Evolutionary conservation across 2,797 vertebrate species (phyloP).

Genomic region (Leptoclinus maculatus): DNA sequence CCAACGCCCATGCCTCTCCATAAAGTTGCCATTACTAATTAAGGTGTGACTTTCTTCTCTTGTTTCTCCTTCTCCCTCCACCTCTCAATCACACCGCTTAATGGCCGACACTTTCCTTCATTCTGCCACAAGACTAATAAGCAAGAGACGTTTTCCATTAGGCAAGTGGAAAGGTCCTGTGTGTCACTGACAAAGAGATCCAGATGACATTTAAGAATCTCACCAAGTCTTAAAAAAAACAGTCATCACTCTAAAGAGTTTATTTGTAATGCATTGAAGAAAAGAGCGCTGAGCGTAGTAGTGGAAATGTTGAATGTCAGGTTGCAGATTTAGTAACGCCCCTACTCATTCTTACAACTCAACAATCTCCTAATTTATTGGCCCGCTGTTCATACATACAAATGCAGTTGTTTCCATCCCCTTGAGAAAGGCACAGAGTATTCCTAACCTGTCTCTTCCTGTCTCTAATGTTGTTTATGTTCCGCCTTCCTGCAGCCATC

Average conservation of each 20-base stretch:
- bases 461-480: slow-evolving; percentile 43
- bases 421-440: slow-evolving; percentile 19
- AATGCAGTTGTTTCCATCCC: slow-evolving; percentile 42
- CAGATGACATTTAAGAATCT: slow-evolving; percentile 57
- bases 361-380: slow-evolving; percentile 51
- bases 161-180: slow-evolving; percentile 50
- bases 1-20: slow-evolving; percentile 54
- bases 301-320: slow-evolving; percentile 43
- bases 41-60: slow-evolving; percentile 65
- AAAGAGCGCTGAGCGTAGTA: slow-evolving; percentile 18
- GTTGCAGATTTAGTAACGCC: slow-evolving; percentile 32
- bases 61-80: slow-evolving; percentile 37
- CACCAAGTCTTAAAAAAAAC: slow-evolving; percentile 26
- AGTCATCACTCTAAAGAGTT: slow-evolving; percentile 34
- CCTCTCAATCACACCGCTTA: slow-evolving; percentile 59
- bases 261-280: slow-evolving; percentile 40
- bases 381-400: slow-evolving; percentile 33
- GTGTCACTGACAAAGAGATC: slow-evolving; percentile 48
- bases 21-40: slow-evolving; percentile 74
- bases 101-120: slow-evolving; percentile 50
- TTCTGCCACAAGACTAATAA: slow-evolving; percentile 37
- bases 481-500: slow-evolving; percentile 43
- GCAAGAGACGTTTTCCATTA: slow-evolving; percentile 61
- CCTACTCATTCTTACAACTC: slow-evolving; percentile 22
- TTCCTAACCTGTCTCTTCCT: slow-evolving; percentile 44